Base-by-base conservation (phyloP, 1,140 invertebrate species). In the Drosophila carrolli region DNA sequence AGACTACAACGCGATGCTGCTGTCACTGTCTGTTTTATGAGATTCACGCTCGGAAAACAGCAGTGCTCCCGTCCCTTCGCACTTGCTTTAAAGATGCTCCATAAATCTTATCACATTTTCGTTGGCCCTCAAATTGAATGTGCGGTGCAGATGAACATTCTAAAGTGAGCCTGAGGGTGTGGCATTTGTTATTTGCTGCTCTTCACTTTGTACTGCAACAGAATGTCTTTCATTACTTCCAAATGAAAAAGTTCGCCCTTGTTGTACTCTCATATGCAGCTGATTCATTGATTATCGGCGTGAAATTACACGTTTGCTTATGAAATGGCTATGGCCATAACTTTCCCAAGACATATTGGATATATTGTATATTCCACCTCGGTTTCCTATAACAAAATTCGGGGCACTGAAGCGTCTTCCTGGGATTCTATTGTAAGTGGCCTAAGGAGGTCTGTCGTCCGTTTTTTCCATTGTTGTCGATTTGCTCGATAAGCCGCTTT, bases 51-150 rank as follows among this genome's bases (percentile, higher is more conserved):
- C 29, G 37, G 40, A 38, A 54, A 59, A 78, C 50, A 61, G 65
- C 59, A 75, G 75, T 41, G 51, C 51, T 63, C 35, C 27, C 19
- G 1, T 10, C 29, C 4, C 38, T 10, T 5, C 13, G 0, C 8
- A 10, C 37, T 27, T 41, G 23, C 19, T 47, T 46, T 53, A 57
- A 72, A 58, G 29, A 58, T 54, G 35, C 57, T 41, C 60, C 78
- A 75, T 85, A 85, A 86, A 85, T 85, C 83, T 68, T 68, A 75
- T 82, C 60, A 72, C 75, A 79, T 76, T 84, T 70, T 76, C 57
- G 66, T 61, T 54, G 63, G 61, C 78, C 47, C 68, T 63, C 57
- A 78, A 85, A 75, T 85, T 82, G 63, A 86, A 78, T 74, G 65
- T 75, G 78, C 75, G 41, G 56, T 65, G 71, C 72, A 75, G 58